phyloP scores from a whole-genome alignment of 2,113 vertebrate genomes.

The Trogon melanurus region DNA sequence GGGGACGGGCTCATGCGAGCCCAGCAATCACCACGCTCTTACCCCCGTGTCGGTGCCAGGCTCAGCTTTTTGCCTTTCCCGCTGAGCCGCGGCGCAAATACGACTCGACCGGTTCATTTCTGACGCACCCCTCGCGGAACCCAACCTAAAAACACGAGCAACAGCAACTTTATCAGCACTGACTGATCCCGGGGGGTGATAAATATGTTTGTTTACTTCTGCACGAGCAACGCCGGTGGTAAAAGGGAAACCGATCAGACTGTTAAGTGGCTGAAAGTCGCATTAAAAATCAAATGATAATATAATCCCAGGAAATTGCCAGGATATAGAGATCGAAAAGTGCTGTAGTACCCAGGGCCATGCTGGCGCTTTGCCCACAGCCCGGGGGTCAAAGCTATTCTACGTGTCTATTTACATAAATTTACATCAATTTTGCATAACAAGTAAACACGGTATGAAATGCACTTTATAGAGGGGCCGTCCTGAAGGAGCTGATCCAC shows the following conservation, averaged over 20 bases:
- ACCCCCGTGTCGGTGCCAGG: neutral
- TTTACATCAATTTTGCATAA: conserved; percentile 41
- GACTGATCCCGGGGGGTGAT: conserved; percentile 71
- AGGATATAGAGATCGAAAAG: neutral
- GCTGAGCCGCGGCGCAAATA: conserved; percentile 5
- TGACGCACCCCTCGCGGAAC: conserved; percentile 28
- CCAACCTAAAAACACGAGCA: conserved; percentile 65
- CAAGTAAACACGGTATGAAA: neutral
- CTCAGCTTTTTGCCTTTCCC: neutral
- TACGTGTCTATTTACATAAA: conserved; percentile 19
- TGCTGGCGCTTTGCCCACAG: neutral
- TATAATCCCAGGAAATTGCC: conserved; percentile 61
- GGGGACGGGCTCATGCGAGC: neutral
- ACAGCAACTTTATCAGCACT: conserved; percentile 75
- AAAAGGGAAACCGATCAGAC: conserved; percentile 62
- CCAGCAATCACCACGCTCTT: rapidly evolving
- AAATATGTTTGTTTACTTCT: conserved; percentile 76
- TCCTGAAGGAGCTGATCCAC: neutral
- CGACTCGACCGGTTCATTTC: conserved; percentile 26
- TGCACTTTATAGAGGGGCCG: rapidly evolving
- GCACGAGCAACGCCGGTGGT: conserved; percentile 51
- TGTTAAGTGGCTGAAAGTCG: conserved; percentile 51
- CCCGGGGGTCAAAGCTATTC: conserved; percentile 44
- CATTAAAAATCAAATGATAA: conserved; percentile 53
- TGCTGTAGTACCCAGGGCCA: neutral